A percentile compares a stretch with the other conserved stretches of the same genome.
Conservation (phyloP, 2,888 invertebrate species). For the Hartigia nigra region DNA sequence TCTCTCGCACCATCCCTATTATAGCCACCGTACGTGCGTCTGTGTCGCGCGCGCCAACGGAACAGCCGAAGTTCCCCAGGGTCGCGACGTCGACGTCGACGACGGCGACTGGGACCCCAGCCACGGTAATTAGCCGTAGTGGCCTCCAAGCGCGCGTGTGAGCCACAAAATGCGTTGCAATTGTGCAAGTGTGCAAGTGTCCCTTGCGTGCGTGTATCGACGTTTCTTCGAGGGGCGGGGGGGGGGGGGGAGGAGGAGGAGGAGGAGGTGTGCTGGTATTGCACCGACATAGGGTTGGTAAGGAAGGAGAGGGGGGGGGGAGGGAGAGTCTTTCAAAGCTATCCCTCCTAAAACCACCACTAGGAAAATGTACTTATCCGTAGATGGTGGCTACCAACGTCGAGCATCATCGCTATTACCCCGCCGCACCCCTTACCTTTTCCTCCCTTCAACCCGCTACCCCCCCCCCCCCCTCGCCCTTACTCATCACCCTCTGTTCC, state of each 20-base stretch:
- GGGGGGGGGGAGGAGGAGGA: not conserved
- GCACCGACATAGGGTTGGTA: constrained; percentile 25
- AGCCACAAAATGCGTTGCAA: constrained; percentile 55
- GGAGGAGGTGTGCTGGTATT: constrained; percentile 23
- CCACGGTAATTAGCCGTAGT: constrained; percentile 54
- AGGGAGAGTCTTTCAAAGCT: constrained; percentile 36
- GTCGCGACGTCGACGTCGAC: constrained; percentile 16
- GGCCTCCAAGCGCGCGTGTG: constrained; percentile 52
- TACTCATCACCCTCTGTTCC: constrained; percentile 2
- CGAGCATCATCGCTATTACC: not conserved
- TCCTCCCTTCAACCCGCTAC: constrained; percentile 13
- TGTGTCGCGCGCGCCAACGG: constrained; percentile 7
- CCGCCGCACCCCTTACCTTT: constrained; percentile 8
- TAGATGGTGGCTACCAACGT: not conserved
- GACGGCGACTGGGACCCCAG: constrained; percentile 19
- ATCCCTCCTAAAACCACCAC: constrained; percentile 21
- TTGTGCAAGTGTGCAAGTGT: constrained; percentile 49
- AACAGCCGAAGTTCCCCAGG: constrained; percentile 28
- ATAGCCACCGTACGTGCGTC: constrained; percentile 13
- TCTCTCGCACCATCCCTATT: constrained; percentile 20
- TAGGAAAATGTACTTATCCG: not conserved
- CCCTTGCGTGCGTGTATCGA: constrained; percentile 50
- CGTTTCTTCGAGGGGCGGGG: constrained; percentile 41
- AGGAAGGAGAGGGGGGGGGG: no score
- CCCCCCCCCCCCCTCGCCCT: not conserved